Base-by-base conservation (phyloP, 2,113 vertebrate species). In the Oryctolagus cuniculus region DNA sequence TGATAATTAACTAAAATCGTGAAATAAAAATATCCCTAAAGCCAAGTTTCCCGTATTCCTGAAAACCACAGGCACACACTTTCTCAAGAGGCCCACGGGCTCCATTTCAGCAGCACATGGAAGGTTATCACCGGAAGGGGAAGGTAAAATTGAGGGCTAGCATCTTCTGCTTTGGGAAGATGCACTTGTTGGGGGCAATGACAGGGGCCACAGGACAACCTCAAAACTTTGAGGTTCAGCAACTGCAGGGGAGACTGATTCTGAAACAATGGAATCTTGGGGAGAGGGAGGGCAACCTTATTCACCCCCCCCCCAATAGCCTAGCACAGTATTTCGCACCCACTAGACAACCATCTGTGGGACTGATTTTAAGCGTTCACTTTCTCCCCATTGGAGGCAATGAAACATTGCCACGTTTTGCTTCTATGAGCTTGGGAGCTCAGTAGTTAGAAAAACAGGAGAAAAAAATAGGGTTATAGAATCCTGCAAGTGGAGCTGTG, bases 1-100 rank as follows among this genome's bases (percentile, higher is more conserved):
- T 84, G 64, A 81, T 55, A 64, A 89, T 87, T 96, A 89, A 93
- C 89, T 94, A 82, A 94, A 86, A 61, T 58, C 27, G 67, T 51
- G 63, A 94, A 84, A 73, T 85, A 90, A 75, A 77, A 82, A 73
- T 16, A 79, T 85, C 38, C 72, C 24, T 27, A 24, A 86, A 82
- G 61, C 21, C 25, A 89, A 75, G 93, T 78, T 84, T 51, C 34
- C 29, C 61, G 82, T 93, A 36, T 73, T 85, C 44, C 81, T 67
- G 69, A 58, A 58, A 58, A 58, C 19, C 74, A 83, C 61, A 72
- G 27, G 15, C 31, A 34, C 22, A 2, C 58, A 29, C 81, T 44
- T 64, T 94, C 31, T 67, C 44, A 83, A 49, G 24, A 25, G 61
- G 19, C 31, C 10, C 36, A 10, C 3, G 85, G 31, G 53, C 38